Base-by-base conservation (phyloP, 2,797 vertebrate genomes). In the Cichlasoma orientale region DNA sequence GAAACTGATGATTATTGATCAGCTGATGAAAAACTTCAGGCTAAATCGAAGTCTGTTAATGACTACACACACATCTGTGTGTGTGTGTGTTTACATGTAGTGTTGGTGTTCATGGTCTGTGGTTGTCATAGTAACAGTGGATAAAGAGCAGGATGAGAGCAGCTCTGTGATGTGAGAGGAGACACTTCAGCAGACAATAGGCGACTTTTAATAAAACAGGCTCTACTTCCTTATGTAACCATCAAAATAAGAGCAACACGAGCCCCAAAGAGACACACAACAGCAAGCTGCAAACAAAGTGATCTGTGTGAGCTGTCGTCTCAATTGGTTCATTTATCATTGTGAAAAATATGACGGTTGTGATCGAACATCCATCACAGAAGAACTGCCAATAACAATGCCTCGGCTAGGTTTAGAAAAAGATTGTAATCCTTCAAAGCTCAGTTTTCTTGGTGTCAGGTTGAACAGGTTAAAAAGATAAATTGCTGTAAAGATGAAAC, bases 161-260 rank as follows among this genome's bases (percentile, higher is more conserved):
- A n/a, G 23, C 41, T 79, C 82, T 72, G 36, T 57, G 75, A 82
- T 82, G 54, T 55, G 68, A 58, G 77, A 83, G 31, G 57, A 74
- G 61, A 72, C 77, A 58, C 77, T 87, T 68, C 44, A 80, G 33
- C 36, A 82, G 73, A 70, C 78, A 83, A 80, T 56, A 50, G 4
- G 3, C 41, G 70, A 85, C 68, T 56, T 86, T 77, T 58, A 81
- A 75, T 52, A 69, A 75, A 72, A 72, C 5, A 52, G 31, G 31
- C 19, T 61, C n/a, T 8, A 25, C 68, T 78, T 76, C 75, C 19
- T 78, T 70, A 75, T 31, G 41, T 50, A 61, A 44, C 55, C 8
- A 31, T 47, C 50, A 16, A 36, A 53, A 36, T 31, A 54, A 71
- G 27, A 53, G 52, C 27, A 10, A 5, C 10, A 8, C 3, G 8